Evolutionary conservation across 2,888 invertebrate species (phyloP).

Genomic region (Lepeophtheirus nordmannii): DNA sequence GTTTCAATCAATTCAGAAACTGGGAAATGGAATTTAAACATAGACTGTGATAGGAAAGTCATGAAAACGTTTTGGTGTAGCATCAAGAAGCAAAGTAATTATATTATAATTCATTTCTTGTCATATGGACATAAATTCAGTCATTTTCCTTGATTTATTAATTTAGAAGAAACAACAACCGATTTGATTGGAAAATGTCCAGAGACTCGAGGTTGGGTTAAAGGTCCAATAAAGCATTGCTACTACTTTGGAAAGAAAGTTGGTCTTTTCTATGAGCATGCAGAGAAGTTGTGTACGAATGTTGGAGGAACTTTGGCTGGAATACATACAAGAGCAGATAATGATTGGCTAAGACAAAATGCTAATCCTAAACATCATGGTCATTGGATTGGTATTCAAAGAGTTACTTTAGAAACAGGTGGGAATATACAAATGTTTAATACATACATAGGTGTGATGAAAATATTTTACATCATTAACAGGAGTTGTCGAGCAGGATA

Average conservation of each 20-base stretch:
- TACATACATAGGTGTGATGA: too few relatives aligned
- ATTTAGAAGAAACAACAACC: too few relatives aligned
- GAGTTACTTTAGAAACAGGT: not conserved
- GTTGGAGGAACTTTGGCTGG: not conserved
- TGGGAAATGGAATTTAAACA: not conserved
- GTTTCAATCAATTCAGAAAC: not conserved
- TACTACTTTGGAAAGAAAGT: not conserved
- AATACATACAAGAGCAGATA: not conserved
- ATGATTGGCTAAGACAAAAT: not conserved
- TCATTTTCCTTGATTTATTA: too few relatives aligned
- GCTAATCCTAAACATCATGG: not conserved
- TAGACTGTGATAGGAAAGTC: not conserved
- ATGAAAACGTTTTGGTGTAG: not conserved
- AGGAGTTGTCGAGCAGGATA: not conserved
- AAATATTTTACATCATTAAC: not conserved
- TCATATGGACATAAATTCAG: not conserved
- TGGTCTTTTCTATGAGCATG: not conserved
- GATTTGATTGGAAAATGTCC: not conserved
- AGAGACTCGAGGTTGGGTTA: not conserved
- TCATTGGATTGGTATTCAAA: constrained; percentile 1
- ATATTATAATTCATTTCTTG: not conserved
- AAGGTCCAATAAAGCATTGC: not conserved
- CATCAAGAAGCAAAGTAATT: not conserved
- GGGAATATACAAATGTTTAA: not conserved
- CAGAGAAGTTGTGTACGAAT: not conserved